A percentile compares a stretch with the other conserved stretches of the same genome.
These are phyloP conservation scores for Brachyopa scutellaris DNA, from an alignment of 2,888 invertebrate genomes.

Conservation along the genomic window DNA sequence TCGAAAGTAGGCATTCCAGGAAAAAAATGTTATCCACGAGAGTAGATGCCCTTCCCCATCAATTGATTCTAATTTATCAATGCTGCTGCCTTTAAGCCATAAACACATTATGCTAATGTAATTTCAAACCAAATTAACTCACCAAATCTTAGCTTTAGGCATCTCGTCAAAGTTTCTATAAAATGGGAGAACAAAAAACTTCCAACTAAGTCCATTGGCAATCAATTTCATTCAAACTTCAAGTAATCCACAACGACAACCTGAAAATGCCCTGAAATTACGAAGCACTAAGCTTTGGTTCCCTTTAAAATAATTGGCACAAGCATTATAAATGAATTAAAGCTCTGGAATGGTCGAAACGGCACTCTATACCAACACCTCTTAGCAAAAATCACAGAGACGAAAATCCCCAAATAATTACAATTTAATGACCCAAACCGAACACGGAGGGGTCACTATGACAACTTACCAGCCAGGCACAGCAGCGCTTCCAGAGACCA, in stretches of 20 bases:
- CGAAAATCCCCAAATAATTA: conserved; percentile 61
- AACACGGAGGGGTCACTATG: conserved; percentile 12
- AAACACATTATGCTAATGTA: conserved; percentile 59
- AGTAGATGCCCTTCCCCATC: background rate
- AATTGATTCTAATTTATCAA: background rate
- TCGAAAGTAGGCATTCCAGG: background rate
- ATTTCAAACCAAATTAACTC: conserved; percentile 30
- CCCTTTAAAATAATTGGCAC: conserved; percentile 63
- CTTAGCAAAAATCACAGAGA: conserved; percentile 62
- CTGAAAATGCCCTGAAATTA: conserved; percentile 46
- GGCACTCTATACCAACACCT: conserved; percentile 49
- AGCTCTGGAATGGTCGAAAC: conserved; percentile 13
- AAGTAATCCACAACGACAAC: conserved; percentile 57
- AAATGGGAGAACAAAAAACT: background rate
- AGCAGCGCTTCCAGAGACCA: background rate
- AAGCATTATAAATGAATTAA: conserved; percentile 64
- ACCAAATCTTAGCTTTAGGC: conserved; percentile 35
- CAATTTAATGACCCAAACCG: conserved; percentile 58
- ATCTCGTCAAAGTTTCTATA: background rate
- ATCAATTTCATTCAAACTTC: conserved; percentile 57
- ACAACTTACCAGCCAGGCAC: background rate
- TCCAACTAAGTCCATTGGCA: conserved; percentile 26
- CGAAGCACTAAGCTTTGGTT: conserved; percentile 55
- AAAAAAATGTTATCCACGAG: background rate
- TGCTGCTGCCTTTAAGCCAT: background rate